These are phyloP conservation scores for Trissoscelio sp. DNA, from an alignment of 2,888 invertebrate genomes.

Conservation along the genomic window DNA sequence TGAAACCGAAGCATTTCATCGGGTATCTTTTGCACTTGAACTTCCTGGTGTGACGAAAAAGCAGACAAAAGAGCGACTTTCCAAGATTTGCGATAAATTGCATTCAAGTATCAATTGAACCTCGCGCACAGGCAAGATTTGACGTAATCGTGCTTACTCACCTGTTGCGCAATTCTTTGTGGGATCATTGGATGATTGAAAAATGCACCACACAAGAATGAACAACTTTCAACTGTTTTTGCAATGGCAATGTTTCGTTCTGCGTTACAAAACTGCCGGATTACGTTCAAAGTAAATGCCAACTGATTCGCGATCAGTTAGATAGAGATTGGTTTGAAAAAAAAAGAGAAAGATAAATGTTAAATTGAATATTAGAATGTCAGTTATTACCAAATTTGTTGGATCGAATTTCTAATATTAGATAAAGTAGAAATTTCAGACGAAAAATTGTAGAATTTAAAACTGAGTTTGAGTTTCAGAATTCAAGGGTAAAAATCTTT, in stretches of 20 bases:
- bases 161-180: constrained; percentile 43
- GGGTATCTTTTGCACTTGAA: constrained; percentile 56
- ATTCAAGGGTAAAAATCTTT: too few relatives aligned
- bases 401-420: too few relatives aligned
- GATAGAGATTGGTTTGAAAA: neutral
- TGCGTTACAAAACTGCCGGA: constrained; percentile 32
- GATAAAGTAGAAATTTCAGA: too few relatives aligned
- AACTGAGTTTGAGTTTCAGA: too few relatives aligned
- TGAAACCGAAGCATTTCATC: too few relatives aligned
- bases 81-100: constrained; percentile 27
- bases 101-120: constrained; percentile 24
- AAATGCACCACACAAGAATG: constrained; percentile 33
- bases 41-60: constrained; percentile 43
- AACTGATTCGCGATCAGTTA: neutral
- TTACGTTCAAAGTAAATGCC: constrained; percentile 36
- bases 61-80: constrained; percentile 30
- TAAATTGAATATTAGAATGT: too few relatives aligned
- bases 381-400: too few relatives aligned
- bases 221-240: constrained; percentile 55
- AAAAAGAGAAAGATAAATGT: neutral
- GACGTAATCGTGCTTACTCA: constrained; percentile 30
- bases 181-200: constrained; percentile 52
- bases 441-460: too few relatives aligned
- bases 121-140: constrained; percentile 33
- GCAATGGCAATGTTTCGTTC: constrained; percentile 15